Percentiles rank a stretch among this genome's conserved stretches.
Conservation (phyloP, 2,888 invertebrate genomes). For the Arge pagana region DNA sequence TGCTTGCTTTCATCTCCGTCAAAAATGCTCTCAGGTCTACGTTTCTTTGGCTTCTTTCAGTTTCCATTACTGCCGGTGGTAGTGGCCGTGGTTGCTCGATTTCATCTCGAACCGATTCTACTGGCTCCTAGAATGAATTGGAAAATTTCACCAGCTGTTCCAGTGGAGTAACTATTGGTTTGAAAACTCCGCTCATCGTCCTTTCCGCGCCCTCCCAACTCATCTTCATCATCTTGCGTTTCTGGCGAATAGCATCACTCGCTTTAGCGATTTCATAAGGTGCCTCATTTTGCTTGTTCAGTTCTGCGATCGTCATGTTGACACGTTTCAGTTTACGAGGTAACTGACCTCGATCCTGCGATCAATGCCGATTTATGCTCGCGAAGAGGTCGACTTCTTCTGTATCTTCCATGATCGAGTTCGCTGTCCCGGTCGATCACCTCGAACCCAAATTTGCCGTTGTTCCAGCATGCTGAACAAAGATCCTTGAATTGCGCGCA, state of each 20-base stretch:
- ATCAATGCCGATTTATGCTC: too few species aligned
- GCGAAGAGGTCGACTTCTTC: too few species aligned
- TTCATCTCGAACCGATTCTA: neutral
- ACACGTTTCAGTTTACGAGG: neutral
- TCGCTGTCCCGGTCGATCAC: constrained; percentile 36
- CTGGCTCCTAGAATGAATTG: neutral
- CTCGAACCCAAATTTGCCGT: constrained; percentile 25
- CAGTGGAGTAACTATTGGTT: constrained; percentile 3
- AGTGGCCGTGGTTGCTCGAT: neutral
- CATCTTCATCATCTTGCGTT: constrained; percentile 3
- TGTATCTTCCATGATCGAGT: constrained; percentile 33
- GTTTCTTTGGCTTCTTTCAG: too few species aligned
- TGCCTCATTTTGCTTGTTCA: neutral
- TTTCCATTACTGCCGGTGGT: too few species aligned
- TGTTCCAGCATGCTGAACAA: constrained; percentile 28
- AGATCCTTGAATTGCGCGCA: constrained; percentile 34
- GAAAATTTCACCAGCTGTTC: neutral
- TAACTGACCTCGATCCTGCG: too few species aligned
- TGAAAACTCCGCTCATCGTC: constrained; percentile 4
- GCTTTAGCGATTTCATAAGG: neutral
- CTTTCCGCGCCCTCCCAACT: neutral
- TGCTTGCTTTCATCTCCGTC: too few species aligned
- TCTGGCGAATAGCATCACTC: neutral
- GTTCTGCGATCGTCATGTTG: neutral
- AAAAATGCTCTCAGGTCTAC: too few species aligned